Conservation (phyloP, 1,140 invertebrate genomes). For the Meloidogyne floridensis region DNA sequence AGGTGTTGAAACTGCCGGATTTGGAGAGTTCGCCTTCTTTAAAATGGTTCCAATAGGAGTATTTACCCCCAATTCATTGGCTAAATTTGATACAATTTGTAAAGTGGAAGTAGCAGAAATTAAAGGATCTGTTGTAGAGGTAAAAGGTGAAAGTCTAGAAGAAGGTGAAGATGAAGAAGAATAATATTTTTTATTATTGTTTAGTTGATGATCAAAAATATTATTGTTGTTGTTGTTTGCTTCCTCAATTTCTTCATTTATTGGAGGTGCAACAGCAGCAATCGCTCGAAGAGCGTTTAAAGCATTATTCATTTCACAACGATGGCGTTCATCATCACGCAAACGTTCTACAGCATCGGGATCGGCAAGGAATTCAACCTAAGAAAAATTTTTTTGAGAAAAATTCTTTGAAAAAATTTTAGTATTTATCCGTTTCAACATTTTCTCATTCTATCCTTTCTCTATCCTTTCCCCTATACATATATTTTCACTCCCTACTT, state of each 20-base stretch:
- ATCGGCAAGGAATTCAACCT: slow-evolving; percentile 35
- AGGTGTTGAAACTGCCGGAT: neutral
- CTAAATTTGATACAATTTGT: neutral
- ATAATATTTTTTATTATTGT: neutral
- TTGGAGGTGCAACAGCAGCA: slow-evolving; percentile 2
- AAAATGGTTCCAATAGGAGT: slow-evolving; percentile 12
- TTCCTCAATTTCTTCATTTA: neutral
- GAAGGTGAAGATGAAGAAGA: neutral
- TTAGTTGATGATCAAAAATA: neutral
- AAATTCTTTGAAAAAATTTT: too few relatives aligned
- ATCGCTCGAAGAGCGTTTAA: slow-evolving; percentile 19
- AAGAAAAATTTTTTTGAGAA: neutral
- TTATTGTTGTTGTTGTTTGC: neutral
- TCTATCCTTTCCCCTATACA: too few relatives aligned
- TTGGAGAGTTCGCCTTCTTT: slow-evolving; percentile 32
- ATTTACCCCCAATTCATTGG: slow-evolving; percentile 1
- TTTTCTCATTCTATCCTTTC: too few relatives aligned
- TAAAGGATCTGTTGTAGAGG: neutral
- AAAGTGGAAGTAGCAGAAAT: neutral
- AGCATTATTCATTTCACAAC: slow-evolving; percentile 25
- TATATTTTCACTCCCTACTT: too few relatives aligned
- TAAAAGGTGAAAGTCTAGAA: neutral
- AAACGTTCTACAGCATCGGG: slow-evolving; percentile 33
- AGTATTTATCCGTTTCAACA: too few relatives aligned
- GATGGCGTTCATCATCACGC: slow-evolving; percentile 23